These are phyloP conservation scores for Riparia riparia DNA, from an alignment of 2,113 vertebrate genomes.

Conservation along the genomic window DNA sequence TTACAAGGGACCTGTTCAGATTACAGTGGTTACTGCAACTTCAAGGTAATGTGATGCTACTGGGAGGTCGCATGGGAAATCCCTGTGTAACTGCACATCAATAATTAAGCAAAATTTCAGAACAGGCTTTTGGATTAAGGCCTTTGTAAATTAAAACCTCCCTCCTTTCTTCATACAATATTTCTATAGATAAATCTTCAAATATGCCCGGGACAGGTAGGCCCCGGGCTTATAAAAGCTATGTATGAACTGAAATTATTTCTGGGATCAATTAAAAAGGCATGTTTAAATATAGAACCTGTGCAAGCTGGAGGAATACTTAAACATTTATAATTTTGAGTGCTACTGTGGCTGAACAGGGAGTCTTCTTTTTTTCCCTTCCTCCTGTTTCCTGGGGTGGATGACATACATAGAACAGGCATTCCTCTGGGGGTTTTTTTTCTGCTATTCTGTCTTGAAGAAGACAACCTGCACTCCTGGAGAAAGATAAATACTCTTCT, in stretches of 20 bases:
- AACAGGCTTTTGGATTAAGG: background rate
- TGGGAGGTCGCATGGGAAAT: background rate
- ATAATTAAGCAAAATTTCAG: constrained; percentile 41
- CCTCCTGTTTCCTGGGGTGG: background rate
- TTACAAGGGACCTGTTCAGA: background rate
- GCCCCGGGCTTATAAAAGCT: background rate
- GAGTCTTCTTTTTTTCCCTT: background rate
- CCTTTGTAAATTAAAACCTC: constrained; percentile 6
- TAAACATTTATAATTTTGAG: constrained; percentile 23
- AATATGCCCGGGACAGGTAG: background rate
- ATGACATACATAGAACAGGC: background rate
- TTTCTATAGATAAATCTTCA: constrained; percentile 15
- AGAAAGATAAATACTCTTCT: background rate
- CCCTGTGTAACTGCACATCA: constrained; percentile 27
- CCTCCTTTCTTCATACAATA: background rate
- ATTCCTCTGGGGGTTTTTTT: background rate
- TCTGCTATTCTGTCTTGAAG: background rate
- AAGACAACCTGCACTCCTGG: background rate
- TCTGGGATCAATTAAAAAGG: constrained; percentile 24
- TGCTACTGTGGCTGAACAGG: background rate
- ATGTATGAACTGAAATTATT: background rate
- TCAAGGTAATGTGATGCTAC: constrained; percentile 6
- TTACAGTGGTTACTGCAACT: background rate
- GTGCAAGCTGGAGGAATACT: background rate
- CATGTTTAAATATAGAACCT: constrained; percentile 5